Base-by-base conservation (phyloP, 2,888 invertebrate genomes). In the Drosophila histrio region DNA sequence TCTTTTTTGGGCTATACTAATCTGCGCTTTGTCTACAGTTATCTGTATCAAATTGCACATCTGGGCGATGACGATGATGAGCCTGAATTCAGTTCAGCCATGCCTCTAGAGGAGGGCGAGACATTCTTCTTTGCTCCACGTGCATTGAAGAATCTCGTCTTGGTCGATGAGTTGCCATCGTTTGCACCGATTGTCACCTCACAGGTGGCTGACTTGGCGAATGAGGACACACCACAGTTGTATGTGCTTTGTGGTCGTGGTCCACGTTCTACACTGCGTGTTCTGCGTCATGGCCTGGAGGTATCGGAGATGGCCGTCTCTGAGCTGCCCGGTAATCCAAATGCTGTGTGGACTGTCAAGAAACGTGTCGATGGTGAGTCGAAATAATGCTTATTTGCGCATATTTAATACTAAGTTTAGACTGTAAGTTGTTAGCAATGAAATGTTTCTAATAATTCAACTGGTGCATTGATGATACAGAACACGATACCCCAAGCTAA, bases 281-380 rank as follows among this genome's bases (percentile, higher is more conserved):
- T 99, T 0, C 92, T 99, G 8, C 94, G 99, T 21, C 99, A 99
- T 92, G 99, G 99, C 82, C 93, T 99, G 50, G 99, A 99, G 93
- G 99, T 99, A 1, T 97, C 98, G 0, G 99, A 99, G 93, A 99
- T 99, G 99, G 99, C 99, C 63, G 99, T 99, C 2, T 99, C 99
- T 21, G 99, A 99, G 92, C 93, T 99, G 79, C 99, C 99, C n/a
- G 99, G 99, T 90, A 99, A 98, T 90, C 99, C 99, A 2, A 99
- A 99, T 93, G 99, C 99, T 86, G 99, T 99, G 1, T 99, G 99
- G 99, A 99, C 99, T 26, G 99, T 99, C 17, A 97, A 98, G 91
- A 94, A 96, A 88, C 95, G 98, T 91, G 95, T 97, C 90, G 99
- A 99, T 93, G 99, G 99, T 99, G 93, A 96, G 96, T 93, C 13